A percentile compares a stretch with the other conserved stretches of the same genome.
Evolutionary conservation across 2,113 vertebrate genomes (phyloP).

Genomic region (Cepphus grylle): DNA sequence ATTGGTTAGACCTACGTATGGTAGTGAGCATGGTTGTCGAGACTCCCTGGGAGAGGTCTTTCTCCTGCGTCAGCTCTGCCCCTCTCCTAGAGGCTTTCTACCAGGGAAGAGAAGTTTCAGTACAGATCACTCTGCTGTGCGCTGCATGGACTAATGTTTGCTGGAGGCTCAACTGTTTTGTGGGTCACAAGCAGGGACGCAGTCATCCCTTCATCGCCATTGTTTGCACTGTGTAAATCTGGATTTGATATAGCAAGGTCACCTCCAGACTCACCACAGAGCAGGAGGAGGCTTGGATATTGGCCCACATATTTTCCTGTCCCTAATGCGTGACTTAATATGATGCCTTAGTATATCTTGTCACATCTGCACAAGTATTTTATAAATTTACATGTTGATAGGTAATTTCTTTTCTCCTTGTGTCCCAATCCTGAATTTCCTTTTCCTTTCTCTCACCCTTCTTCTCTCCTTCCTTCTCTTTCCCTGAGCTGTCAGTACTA

Average conservation of each 20-base stretch:
- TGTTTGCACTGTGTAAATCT: not conserved
- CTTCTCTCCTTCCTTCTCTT: not conserved
- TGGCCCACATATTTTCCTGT: not conserved
- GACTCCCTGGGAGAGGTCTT: not conserved
- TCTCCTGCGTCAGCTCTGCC: not conserved
- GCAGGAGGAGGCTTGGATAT: not conserved
- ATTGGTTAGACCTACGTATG: not conserved
- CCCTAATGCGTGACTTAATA: not conserved
- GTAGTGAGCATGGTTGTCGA: not conserved
- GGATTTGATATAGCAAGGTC: not conserved
- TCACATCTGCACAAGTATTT: not conserved
- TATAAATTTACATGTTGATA: not conserved
- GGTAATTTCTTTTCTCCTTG: not conserved
- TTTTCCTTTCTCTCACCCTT: not conserved
- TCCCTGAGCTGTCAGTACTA: slow-evolving; percentile 58
- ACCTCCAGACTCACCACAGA: not conserved
- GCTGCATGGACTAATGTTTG: not conserved
- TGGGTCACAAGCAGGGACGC: not conserved
- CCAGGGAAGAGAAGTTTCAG: not conserved
- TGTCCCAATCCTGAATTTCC: not conserved
- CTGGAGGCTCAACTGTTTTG: not conserved
- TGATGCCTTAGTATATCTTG: not conserved
- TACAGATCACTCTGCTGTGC: not conserved
- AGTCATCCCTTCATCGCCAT: not conserved
- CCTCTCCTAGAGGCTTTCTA: not conserved